Evolutionary conservation across 2,113 vertebrate species (phyloP), one percentile per base, ranked within the genome.

Genomic region (Campylomormyrus numenius): DNA sequence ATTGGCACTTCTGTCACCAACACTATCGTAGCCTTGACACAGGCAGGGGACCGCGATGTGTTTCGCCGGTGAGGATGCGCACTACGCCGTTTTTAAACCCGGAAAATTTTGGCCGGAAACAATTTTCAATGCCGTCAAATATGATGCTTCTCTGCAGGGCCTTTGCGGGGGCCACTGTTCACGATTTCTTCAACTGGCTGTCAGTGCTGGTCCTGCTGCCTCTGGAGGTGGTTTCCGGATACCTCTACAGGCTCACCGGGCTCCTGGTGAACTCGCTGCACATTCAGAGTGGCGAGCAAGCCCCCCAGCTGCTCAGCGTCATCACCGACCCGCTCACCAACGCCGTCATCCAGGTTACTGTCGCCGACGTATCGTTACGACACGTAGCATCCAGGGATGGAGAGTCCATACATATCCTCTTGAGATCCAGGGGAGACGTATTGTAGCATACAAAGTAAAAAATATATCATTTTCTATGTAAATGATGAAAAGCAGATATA

Each of bases 151-250:
- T 77, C 11, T 7, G 15, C 53, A 99, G 98, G 93, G 98, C 98
- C 1, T 99, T 99, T 91, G 98, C 97, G 0, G 98, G 97, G 0
- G 98, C 98, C 17, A 99, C 98, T 0, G 96, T 99, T 31, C 98
- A 99, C 0, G 98, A 99, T 94, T 99, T 99, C 93, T 99, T 99
- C 93, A 99, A 99, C 95, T 99, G 98, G 98, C 96, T 99, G 0
- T 98, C 98, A 0, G 98, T 99, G 88, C 90, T 99, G 35, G 90
- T 97, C 0, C 95, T 99, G 2, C 74, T 99, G 92, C 98, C 98
- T 0, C 48, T 99, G 93, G 98, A 99, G 93, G 96, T 95, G 0
- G 94, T 95, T 90, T 94, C 97, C 1, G 95, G 96, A 0, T 97
- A 97, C 91, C 95, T 99, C 88, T 98, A 93, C 93, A 93, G 93